Conservation (phyloP, 1,140 invertebrate species). For the Hyphantria cunea region DNA sequence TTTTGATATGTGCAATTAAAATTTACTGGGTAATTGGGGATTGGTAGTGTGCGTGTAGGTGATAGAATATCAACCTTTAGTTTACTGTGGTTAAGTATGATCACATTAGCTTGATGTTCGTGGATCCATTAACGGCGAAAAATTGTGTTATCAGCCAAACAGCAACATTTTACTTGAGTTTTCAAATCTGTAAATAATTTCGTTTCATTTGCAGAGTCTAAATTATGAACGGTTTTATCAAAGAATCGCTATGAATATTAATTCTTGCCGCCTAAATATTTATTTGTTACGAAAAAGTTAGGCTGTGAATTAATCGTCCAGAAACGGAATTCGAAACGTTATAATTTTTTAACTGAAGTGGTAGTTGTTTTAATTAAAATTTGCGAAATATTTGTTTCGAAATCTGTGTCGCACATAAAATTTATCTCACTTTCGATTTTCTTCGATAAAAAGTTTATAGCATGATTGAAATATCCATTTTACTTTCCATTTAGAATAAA, state of each 20-base stretch:
- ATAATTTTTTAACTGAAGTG: slow-evolving; percentile 6
- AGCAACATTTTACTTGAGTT: too few species aligned
- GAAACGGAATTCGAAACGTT: slow-evolving; percentile 5
- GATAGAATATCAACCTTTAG: background rate
- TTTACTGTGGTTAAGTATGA: background rate
- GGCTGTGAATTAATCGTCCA: slow-evolving; percentile 6
- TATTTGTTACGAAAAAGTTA: slow-evolving; percentile 13
- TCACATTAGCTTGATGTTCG: too few species aligned
- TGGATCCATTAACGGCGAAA: too few species aligned
- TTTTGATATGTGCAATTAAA: background rate
- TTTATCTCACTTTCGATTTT: slow-evolving; percentile 12
- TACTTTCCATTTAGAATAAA: too few species aligned
- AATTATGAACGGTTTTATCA: background rate
- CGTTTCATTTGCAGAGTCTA: too few species aligned
- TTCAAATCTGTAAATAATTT: too few species aligned
- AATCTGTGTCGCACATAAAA: slow-evolving; percentile 5
- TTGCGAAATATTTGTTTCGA: slow-evolving; percentile 7
- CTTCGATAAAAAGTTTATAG: slow-evolving; percentile 1
- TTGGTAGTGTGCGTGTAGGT: background rate
- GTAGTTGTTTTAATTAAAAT: slow-evolving; percentile 19
- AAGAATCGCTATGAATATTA: background rate
- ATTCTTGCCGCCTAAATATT: background rate
- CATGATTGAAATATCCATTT: background rate
- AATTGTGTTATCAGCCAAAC: too few species aligned
- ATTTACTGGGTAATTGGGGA: too few species aligned